phyloP scores from a whole-genome alignment of 1,140 invertebrate genomes.

The Samia ricini region DNA sequence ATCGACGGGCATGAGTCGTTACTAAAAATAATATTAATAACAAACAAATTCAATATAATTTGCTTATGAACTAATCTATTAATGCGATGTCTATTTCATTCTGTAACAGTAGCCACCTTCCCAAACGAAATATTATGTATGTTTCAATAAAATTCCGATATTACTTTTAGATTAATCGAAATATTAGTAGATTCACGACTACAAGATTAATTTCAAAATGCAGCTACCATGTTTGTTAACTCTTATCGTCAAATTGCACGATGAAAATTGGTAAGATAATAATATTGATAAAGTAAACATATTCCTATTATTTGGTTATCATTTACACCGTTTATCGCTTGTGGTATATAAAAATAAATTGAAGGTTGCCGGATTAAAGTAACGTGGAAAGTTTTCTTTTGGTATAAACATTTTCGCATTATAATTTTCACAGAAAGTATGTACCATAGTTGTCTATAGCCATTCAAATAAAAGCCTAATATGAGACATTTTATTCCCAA shows the following conservation, averaged over 20 bases:
- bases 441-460: neutral
- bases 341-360: neutral
- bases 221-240: slow-evolving; percentile 12
- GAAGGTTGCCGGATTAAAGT: neutral
- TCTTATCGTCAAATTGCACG: slow-evolving; percentile 29
- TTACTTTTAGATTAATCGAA: too few relatives aligned
- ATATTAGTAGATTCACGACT: too few relatives aligned
- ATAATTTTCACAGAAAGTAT: neutral
- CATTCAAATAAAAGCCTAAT: neutral
- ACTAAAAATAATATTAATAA: too few relatives aligned
- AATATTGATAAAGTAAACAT: slow-evolving; percentile 24
- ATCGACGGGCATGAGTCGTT: neutral
- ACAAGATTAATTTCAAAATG: slow-evolving; percentile 2
- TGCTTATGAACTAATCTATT: too few relatives aligned
- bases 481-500: neutral
- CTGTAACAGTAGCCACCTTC: neutral
- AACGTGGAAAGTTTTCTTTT: neutral
- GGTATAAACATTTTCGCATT: neutral
- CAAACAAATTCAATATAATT: too few relatives aligned
- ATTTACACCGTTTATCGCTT: slow-evolving; percentile 4
- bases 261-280: slow-evolving; percentile 24
- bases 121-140: too few relatives aligned
- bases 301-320: slow-evolving; percentile 7
- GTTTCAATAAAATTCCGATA: too few relatives aligned
- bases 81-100: neutral